Conservation (phyloP, 2,797 vertebrate genomes). For the Psittacula echo region DNA sequence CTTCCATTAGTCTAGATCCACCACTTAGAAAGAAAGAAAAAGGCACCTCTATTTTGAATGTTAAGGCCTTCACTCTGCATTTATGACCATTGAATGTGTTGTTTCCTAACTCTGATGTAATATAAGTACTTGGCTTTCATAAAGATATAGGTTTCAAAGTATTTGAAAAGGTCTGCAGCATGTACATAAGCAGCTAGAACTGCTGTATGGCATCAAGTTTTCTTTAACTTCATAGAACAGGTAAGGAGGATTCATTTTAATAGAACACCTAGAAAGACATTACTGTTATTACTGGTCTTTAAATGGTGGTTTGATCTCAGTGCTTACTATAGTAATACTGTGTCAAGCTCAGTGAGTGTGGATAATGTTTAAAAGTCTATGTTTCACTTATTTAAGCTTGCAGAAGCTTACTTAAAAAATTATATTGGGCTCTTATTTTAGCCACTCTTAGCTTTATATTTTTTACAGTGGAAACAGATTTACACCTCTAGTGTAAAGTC, state of each 20-base stretch:
- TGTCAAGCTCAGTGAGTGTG: not conserved
- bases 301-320: not conserved
- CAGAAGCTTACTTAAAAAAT: not conserved
- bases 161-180: not conserved
- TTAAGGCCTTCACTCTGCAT: not conserved
- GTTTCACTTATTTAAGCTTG: not conserved
- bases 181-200: not conserved
- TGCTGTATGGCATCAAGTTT: not conserved
- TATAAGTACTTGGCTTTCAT: not conserved
- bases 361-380: not conserved
- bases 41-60: not conserved
- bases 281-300: not conserved
- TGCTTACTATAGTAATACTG: not conserved
- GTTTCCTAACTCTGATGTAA: not conserved
- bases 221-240: not conserved
- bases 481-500: not conserved
- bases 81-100: not conserved
- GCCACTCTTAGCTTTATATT: not conserved
- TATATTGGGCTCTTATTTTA: not conserved
- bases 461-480: not conserved
- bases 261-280: not conserved
- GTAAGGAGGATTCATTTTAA: not conserved
- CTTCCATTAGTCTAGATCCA: not conserved
- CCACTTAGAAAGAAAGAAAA: not conserved
- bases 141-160: not conserved